Conservation (phyloP, 2,888 invertebrate genomes). For the Serripes groenlandicus region DNA sequence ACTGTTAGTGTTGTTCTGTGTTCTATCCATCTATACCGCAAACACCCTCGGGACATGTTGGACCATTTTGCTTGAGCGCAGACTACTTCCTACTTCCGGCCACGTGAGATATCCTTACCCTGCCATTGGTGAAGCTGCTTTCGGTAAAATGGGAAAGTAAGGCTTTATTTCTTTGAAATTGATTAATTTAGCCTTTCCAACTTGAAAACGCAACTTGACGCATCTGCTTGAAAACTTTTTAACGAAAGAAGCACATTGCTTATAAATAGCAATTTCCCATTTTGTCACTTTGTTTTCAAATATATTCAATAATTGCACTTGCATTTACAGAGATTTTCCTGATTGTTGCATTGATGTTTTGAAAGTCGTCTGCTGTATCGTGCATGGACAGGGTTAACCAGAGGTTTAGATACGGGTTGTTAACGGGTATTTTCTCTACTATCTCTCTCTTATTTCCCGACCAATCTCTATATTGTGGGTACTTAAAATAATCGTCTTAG, state of each 20-base stretch:
- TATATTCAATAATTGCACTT: too few species aligned
- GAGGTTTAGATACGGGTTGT: too few species aligned
- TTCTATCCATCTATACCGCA: slow-evolving; percentile 92
- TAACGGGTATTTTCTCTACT: too few species aligned
- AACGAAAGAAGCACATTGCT: background rate
- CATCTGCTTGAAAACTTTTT: background rate
- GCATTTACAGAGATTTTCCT: too few species aligned
- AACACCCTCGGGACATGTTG: slow-evolving; percentile 93
- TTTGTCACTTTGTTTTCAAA: background rate
- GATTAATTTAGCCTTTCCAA: background rate
- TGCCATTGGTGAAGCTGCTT: slow-evolving; percentile 93
- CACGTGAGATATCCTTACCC: slow-evolving; percentile 93
- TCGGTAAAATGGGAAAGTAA: slow-evolving; percentile 88
- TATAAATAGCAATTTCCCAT: background rate
- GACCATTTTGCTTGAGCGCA: slow-evolving; percentile 91
- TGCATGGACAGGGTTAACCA: too few species aligned
- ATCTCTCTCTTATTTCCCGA: too few species aligned
- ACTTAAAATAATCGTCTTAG: too few species aligned
- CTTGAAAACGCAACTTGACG: background rate
- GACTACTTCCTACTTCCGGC: slow-evolving; percentile 87
- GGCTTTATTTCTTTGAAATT: slow-evolving; percentile 3
- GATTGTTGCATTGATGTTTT: too few species aligned
- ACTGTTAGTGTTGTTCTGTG: slow-evolving; percentile 89
- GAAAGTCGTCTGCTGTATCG: too few species aligned
- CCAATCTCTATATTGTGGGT: too few species aligned